Conservation (phyloP, 2,797 vertebrate species). For the Chelon labrosus region DNA sequence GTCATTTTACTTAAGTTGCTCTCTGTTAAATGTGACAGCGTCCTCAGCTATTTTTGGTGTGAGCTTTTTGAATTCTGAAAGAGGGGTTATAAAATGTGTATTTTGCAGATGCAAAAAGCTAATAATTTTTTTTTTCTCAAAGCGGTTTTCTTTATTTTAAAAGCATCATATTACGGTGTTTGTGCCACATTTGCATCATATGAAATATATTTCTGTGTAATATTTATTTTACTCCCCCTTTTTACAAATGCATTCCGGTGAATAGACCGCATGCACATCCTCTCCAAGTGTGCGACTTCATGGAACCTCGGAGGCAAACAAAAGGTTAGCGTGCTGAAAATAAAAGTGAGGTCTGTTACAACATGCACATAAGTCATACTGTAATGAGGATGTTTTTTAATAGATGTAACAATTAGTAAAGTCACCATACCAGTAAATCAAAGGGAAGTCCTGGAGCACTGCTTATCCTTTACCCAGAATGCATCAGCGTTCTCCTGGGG, state of each 20-base stretch:
- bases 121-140: constrained; percentile 28
- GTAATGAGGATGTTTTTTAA: constrained; percentile 75
- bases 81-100: constrained; percentile 53
- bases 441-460: constrained; percentile 57
- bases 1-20: constrained; percentile 77
- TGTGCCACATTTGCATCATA: constrained; percentile 9
- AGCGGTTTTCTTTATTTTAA: constrained; percentile 32
- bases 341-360: constrained; percentile 50
- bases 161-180: constrained; percentile 14
- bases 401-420: constrained; percentile 83
- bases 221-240: constrained; percentile 32
- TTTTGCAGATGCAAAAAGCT: constrained; percentile 57
- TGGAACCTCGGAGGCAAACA: constrained; percentile 61
- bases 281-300: constrained; percentile 29
- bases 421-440: constrained; percentile 78
- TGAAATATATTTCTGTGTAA: constrained; percentile 3
- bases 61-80: constrained; percentile 41
- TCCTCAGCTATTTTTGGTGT: constrained; percentile 63
- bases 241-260: not conserved
- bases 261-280: constrained; percentile 20
- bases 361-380: constrained; percentile 70
- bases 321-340: constrained; percentile 71
- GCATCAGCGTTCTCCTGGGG: constrained; percentile 79
- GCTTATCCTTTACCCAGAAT: constrained; percentile 80
- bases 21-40: constrained; percentile 69